Base-by-base conservation (phyloP, 1,140 invertebrate species). In the Pachyrhynchus sulphureomaculatus region DNA sequence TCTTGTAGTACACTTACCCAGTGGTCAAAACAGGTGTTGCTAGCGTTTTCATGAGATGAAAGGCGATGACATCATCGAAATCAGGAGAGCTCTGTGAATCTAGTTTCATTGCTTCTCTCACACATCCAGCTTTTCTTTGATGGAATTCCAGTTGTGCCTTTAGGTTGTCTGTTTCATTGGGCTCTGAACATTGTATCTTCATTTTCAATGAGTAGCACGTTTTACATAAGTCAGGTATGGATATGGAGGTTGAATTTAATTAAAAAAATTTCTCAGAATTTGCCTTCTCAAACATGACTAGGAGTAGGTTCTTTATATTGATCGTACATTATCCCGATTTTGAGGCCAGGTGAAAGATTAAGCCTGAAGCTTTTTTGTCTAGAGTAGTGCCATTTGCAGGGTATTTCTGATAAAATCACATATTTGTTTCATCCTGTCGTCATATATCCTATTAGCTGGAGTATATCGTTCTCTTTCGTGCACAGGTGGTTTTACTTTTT, bases 1-100 rank as follows among this genome's bases (percentile, higher is more conserved):
- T 45, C 37, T 66, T 63, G 33, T 63, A 66, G 41, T 58, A 66
- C 15, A 24, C 47, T 6, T 64, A 36, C 4, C 47, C 52, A 32
- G 44, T 64, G 45, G 44, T 17, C 15, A 66, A 32, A 8, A 23
- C 17, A 2, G 59, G 59, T 26, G 54, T 66, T 20, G 58, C 48
- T 32, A 66, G 24, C n/a, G 64, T 66, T 33, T 52, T 57, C 60
- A 66, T 66, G 2, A 58, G 32, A 20, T 66, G 59, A 53, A 66
- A 66, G n/a, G 26, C 13, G 13, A 66, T 51, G 15, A 58, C 52
- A 20, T 18, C 6, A 29, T 29, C 12, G 8, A 10, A 9, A 1
- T 42, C 53, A 59, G 41, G 51, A 18, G 61, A 20, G 10, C 18
- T n/a, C n/a, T n/a, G 26, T 3, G 32, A 32, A 29, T 59, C 62